Percentiles rank a stretch among this genome's conserved stretches.
Evolutionary conservation across 37 sponge, comb jelly and placozoan genomes (phyloP).

Genomic region (Cladorhizidae sp.): DNA sequence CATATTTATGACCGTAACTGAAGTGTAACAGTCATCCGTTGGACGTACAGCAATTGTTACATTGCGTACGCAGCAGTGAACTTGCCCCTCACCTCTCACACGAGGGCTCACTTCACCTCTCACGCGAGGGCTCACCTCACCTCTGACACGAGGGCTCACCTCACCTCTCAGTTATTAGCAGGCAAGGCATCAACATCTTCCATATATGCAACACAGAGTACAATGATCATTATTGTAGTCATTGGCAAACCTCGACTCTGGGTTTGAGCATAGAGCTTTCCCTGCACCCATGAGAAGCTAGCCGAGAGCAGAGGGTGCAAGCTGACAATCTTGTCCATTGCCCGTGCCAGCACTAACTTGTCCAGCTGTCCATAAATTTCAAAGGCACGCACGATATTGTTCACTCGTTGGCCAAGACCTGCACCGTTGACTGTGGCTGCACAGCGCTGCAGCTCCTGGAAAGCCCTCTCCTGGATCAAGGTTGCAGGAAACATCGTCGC

Average conservation of each 20-base stretch:
- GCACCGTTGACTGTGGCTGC: slow-evolving; percentile 16
- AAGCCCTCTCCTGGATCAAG: slow-evolving; percentile 72
- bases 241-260: slow-evolving; percentile 13
- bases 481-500: slow-evolving; percentile 65
- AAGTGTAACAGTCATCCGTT: too few relatives aligned
- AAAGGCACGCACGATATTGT: slow-evolving; percentile 80
- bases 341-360: slow-evolving; percentile 36
- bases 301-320: slow-evolving; percentile 65
- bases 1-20: too few relatives aligned
- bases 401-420: slow-evolving; percentile 50
- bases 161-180: too few relatives aligned
- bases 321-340: slow-evolving; percentile 45
- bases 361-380: slow-evolving; percentile 77
- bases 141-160: too few relatives aligned
- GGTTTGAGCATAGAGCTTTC: slow-evolving; percentile 54
- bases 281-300: slow-evolving; percentile 28
- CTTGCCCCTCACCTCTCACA: too few relatives aligned
- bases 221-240: too few relatives aligned
- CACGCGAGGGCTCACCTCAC: too few relatives aligned
- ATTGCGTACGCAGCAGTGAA: too few relatives aligned
- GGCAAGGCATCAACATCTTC: too few relatives aligned
- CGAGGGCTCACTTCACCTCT: too few relatives aligned
- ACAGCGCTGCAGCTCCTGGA: slow-evolving; percentile 40
- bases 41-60: too few relatives aligned
- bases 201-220: too few relatives aligned